Conservation (phyloP, 37 sponge, comb jelly and placozoan genomes). For the Halisarca cf. caerulea region DNA sequence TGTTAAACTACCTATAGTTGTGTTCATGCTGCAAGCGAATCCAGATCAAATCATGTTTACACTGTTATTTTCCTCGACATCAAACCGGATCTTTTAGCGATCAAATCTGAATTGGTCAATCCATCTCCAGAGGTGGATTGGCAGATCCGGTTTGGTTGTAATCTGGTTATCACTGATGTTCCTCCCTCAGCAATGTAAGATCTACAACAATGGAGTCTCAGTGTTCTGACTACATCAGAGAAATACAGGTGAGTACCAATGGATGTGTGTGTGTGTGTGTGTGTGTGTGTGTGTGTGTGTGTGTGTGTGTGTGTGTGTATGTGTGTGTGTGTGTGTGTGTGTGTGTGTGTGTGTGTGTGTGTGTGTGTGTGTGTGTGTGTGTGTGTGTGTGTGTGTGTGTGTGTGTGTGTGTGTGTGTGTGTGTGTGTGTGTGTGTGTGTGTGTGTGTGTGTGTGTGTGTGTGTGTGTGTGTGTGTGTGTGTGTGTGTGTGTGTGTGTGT, state of each 20-base stretch:
- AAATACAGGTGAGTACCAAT: conserved; percentile 55
- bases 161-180: too few species aligned
- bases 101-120: too few species aligned
- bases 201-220: conserved; percentile 46
- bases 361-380: not conserved
- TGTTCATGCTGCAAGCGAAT: too few species aligned
- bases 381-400: not conserved
- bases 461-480: not conserved
- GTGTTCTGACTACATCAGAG: conserved; percentile 83
- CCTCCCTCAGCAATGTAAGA: not conserved
- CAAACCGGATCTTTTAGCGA: too few species aligned
- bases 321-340: not conserved
- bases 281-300: not conserved
- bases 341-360: conserved; percentile 21
- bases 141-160: too few species aligned
- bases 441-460: not conserved
- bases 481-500: not conserved
- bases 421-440: conserved; percentile 21
- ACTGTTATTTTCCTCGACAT: too few species aligned
- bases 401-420: not conserved
- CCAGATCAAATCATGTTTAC: too few species aligned
- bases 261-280: not conserved
- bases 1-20: too few species aligned
- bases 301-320: not conserved
- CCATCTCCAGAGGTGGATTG: too few species aligned